Base-by-base conservation (phyloP, 1,140 invertebrate genomes). In the Trichomalopsis sarcophagae region DNA sequence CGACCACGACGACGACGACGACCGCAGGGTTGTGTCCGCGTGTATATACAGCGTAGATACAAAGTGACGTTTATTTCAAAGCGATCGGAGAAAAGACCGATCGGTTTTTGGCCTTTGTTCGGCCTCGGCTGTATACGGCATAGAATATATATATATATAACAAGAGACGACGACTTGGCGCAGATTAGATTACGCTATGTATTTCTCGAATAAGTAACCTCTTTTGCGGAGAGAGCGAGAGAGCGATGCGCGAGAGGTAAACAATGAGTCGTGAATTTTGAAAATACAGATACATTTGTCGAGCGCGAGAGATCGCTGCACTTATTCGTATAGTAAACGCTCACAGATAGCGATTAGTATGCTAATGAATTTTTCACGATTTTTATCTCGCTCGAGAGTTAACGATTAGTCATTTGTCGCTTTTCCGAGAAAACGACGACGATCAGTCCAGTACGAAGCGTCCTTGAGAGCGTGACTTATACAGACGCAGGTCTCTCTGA, bases 141-240 rank as follows among this genome's bases (percentile, higher is more conserved):
- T 27, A 27, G 27, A 27, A 27, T 13, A 36, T 33, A 36, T 9
- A 71, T 1, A 27, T 13, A 36, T 33, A 36, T 9, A 71, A 83
- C 76, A 83, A 21, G 62, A 33, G 17, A 14, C 23, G 17, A 69
- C 27, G 47, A 81, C 50, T 9, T 0, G 14, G 30, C 10, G 36
- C 44, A 79, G 82, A 84, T 84, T 84, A 84, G 82, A 84, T 84
- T 84, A 84, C 82, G 9, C 27, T 7, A 2, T 17, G 0, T 40
- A 17, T n/a, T 33, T 9, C 36, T 10, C 33, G 27, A 10, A 21
- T n/a, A n/a, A 21, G 17, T 33, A 75, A 75, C 36, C 36, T 36
- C 21, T 44, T 75, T 44, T 75, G n/a, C 71, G 69, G 5, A 40
- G n/a, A 68, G 47, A 50, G 6, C 21, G 66, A 69, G 6, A 1